Conservation (phyloP, 2,797 vertebrate species). For the Babyrousa celebensis region DNA sequence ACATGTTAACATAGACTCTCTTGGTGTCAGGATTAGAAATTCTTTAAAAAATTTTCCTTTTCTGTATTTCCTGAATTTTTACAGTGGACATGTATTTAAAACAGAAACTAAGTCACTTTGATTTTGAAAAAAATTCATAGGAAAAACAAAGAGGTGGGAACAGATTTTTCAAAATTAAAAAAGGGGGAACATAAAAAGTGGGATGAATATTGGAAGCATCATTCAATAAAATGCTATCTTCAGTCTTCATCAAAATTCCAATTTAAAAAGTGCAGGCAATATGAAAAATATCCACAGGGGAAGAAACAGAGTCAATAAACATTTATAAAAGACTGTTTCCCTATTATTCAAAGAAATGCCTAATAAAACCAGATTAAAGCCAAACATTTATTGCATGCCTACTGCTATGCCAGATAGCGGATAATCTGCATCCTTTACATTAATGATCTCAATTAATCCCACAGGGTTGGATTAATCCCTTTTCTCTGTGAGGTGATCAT, state of each 20-base stretch:
- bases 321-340: constrained; percentile 62
- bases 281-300: constrained; percentile 44
- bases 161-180: neutral
- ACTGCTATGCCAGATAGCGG: neutral
- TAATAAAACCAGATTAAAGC: constrained; percentile 10
- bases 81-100: neutral
- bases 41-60: neutral
- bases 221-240: neutral
- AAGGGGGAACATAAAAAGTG: neutral
- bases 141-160: constrained; percentile 1
- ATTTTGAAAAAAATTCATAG: constrained; percentile 27
- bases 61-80: constrained; percentile 19
- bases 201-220: neutral
- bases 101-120: constrained; percentile 21
- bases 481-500: constrained; percentile 29
- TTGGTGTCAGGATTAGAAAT: neutral
- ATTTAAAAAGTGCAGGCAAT: neutral
- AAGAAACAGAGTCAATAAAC: constrained; percentile 11
- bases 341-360: constrained; percentile 35
- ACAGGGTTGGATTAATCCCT: constrained; percentile 4
- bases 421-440: constrained; percentile 16
- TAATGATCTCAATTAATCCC: neutral
- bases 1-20: constrained; percentile 44
- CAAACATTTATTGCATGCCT: constrained; percentile 19
- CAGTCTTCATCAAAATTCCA: neutral